These are phyloP conservation scores for Buceros bicornis DNA, from an alignment of 2,797 vertebrate species.

Conservation along the genomic window DNA sequence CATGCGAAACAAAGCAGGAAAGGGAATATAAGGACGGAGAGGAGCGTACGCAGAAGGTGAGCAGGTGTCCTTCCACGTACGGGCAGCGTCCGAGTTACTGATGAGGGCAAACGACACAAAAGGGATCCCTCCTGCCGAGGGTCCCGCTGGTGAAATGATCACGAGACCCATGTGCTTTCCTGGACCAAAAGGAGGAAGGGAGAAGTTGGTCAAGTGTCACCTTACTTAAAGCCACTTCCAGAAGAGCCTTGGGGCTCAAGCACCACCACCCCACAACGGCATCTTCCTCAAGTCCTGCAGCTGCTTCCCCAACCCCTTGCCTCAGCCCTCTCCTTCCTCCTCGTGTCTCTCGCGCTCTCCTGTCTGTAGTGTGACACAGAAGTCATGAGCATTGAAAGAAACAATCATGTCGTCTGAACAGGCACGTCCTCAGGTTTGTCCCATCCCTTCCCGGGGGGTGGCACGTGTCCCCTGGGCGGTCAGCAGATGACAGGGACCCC, in stretches of 20 bases:
- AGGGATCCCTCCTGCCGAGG: slow-evolving; percentile 58
- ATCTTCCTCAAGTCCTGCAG: slow-evolving; percentile 22
- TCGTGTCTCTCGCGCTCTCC: slow-evolving; percentile 29
- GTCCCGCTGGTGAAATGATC: slow-evolving; percentile 70
- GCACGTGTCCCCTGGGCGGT: slow-evolving; percentile 41
- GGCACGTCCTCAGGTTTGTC: slow-evolving; percentile 67
- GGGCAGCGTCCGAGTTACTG: slow-evolving; percentile 19
- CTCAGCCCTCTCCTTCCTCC: slow-evolving; percentile 68
- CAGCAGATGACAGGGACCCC: slow-evolving; percentile 97
- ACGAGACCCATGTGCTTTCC: slow-evolving; percentile 50
- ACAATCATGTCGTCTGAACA: slow-evolving; percentile 80
- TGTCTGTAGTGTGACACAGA: slow-evolving; percentile 66
- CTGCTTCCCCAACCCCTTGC: slow-evolving; percentile 38
- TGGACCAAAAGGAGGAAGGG: slow-evolving; percentile 56
- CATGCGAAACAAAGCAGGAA: slow-evolving; percentile 53
- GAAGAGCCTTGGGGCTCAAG: neutral
- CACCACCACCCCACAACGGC: neutral
- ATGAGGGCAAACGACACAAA: slow-evolving; percentile 62
- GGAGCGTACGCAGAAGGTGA: neutral
- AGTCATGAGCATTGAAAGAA: slow-evolving; percentile 71
- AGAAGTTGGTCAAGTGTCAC: slow-evolving; percentile 41
- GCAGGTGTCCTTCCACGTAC: neutral
- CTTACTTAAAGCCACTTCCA: slow-evolving; percentile 31
- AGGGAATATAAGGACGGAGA: slow-evolving; percentile 32
- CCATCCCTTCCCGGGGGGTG: slow-evolving; percentile 33